Evolutionary conservation across 2,888 invertebrate genomes (phyloP).

Genomic region (Mimumesa dahlbomi): DNA sequence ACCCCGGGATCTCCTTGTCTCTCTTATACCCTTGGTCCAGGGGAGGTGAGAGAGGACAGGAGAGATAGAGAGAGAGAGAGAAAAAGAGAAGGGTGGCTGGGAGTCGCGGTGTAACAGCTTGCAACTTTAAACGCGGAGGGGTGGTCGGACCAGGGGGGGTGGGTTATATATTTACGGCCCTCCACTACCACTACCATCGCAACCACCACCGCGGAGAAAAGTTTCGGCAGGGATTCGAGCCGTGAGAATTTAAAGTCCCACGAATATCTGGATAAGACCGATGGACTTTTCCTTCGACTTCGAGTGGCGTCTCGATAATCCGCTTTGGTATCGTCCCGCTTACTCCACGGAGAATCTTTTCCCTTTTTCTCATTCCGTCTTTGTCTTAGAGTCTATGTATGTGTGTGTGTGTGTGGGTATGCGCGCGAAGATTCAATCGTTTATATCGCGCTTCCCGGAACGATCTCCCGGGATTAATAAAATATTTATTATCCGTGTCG

Average conservation of each 20-base stretch:
- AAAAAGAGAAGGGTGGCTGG: conserved; percentile 35
- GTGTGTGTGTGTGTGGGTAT: too few relatives aligned
- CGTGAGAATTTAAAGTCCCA: conserved; percentile 66
- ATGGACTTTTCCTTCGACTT: conserved; percentile 52
- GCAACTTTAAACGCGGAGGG: conserved; percentile 59
- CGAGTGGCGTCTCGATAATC: conserved; percentile 59
- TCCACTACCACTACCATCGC: too few relatives aligned
- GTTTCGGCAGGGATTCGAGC: conserved; percentile 60
- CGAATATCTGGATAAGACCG: conserved; percentile 62
- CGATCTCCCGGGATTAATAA: conserved; percentile 20
- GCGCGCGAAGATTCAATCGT: conserved; percentile 13
- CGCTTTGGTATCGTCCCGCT: conserved; percentile 54
- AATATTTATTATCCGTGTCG: conserved; percentile 21
- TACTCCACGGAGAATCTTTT: conserved; percentile 2
- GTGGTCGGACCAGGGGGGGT: neutral
- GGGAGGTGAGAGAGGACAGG: neutral
- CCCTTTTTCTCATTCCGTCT: too few relatives aligned
- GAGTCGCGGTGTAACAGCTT: conserved; percentile 68
- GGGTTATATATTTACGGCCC: conserved; percentile 60
- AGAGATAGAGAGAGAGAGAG: conserved; percentile 27
- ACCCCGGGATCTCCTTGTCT: neutral
- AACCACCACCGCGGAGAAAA: conserved; percentile 58
- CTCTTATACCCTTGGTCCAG: neutral
- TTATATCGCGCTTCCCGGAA: conserved; percentile 16
- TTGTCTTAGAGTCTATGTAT: too few relatives aligned